Percentiles rank a stretch among this genome's conserved stretches.
Evolutionary conservation across 1,140 invertebrate genomes (phyloP).

Genomic region (Pygmarrhopalites habei): DNA sequence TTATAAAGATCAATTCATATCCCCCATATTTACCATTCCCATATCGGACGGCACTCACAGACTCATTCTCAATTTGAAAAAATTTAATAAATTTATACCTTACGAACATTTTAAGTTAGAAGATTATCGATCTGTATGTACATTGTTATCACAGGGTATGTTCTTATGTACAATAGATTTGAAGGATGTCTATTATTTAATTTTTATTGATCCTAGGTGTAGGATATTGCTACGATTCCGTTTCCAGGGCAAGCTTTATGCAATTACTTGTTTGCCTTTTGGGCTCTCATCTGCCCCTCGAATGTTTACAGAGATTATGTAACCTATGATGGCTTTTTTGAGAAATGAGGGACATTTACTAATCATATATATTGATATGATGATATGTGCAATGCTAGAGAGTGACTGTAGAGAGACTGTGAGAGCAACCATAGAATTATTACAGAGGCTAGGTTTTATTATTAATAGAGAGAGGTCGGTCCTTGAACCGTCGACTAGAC

Average conservation of each 20-base stretch:
- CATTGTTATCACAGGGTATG: neutral
- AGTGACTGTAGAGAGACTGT: neutral
- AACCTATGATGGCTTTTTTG: neutral
- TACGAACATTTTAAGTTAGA: too few species aligned
- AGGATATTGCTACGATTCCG: neutral
- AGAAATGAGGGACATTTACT: neutral
- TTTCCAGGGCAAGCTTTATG: neutral
- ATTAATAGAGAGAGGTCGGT: neutral
- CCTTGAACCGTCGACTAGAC: too few species aligned
- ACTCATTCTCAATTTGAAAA: constrained; percentile 11
- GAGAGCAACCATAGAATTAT: neutral
- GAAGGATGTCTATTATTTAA: neutral
- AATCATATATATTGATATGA: neutral
- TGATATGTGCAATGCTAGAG: neutral
- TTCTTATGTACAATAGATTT: neutral
- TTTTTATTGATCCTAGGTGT: neutral
- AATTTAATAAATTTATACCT: constrained; percentile 9
- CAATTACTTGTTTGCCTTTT: neutral
- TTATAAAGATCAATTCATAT: neutral
- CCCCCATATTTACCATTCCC: neutral
- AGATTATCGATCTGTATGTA: constrained; percentile 4
- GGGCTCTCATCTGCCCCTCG: neutral
- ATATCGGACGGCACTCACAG: too few species aligned
- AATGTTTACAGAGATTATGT: neutral
- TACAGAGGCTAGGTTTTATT: neutral